These are phyloP conservation scores for Ennomos erosarius DNA, from an alignment of 2,888 invertebrate species.

Conservation along the genomic window DNA sequence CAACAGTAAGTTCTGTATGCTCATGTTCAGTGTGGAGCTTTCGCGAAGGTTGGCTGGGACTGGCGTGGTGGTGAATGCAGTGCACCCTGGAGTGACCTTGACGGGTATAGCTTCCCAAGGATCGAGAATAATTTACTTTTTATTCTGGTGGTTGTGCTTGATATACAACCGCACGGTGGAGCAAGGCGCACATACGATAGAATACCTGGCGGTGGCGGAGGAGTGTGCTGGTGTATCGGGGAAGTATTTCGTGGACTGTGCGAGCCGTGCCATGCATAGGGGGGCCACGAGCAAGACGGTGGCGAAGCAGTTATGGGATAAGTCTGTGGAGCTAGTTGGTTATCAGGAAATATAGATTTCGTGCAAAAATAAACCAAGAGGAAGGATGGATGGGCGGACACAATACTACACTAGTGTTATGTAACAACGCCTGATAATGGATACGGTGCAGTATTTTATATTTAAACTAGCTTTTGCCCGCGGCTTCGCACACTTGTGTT, in stretches of 20 bases:
- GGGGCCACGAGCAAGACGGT: slow-evolving; percentile 6
- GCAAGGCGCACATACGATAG: slow-evolving; percentile 90
- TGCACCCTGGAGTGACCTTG: slow-evolving; percentile 32
- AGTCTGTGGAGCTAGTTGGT: slow-evolving; percentile 22
- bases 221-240: slow-evolving; percentile 87
- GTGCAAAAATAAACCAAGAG: too few relatives aligned
- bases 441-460: too few relatives aligned
- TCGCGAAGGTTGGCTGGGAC: slow-evolving; percentile 87
- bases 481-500: too few relatives aligned
- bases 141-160: slow-evolving; percentile 33
- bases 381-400: too few relatives aligned
- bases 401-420: too few relatives aligned
- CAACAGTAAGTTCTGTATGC: slow-evolving; percentile 84
- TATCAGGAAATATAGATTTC: neutral
- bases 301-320: slow-evolving; percentile 30
- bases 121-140: slow-evolving; percentile 4
- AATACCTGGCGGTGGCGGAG: slow-evolving; percentile 88
- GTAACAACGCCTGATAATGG: too few relatives aligned
- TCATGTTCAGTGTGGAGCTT: slow-evolving; percentile 88
- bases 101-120: slow-evolving; percentile 12
- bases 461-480: too few relatives aligned
- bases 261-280: slow-evolving; percentile 39
- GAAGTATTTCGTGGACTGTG: slow-evolving; percentile 87
- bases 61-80: slow-evolving; percentile 61
- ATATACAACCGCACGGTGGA: slow-evolving; percentile 83